Evolutionary conservation across 1,140 invertebrate species (phyloP), one percentile per base, ranked within the genome.

Genomic region (Ceratina japonica): DNA sequence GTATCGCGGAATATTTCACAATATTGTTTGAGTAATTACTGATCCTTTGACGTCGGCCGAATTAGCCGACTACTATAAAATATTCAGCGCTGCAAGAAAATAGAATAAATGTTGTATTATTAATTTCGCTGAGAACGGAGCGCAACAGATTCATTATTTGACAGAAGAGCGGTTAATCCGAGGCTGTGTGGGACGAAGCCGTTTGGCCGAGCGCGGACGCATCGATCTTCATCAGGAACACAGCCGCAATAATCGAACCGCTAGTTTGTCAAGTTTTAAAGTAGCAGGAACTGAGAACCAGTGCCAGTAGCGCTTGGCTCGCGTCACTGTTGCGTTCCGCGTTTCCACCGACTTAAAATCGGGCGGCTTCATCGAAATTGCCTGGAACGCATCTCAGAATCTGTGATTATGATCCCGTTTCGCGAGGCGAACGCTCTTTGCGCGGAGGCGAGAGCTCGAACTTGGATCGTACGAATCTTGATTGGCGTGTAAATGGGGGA

Each of bases 221-320:
- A 73, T 79, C 76, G 70, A 65, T 73, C 76, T 73, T 73, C 69
- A 27, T 79, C 51, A 49, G 37, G 49, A 65, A 49, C 61, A 65
- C 51, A 62, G 58, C 63, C 44, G 72, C 63, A 62, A 79, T 79
- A 79, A 75, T 79, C 77, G 77, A 75, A 72, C 56, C 63, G 24
- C 44, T 44, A 68, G 56, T 79, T 79, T 79, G 75, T 79, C 54
- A 79, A 75, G 63, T 79, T 79, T 65, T 63, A 51, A 68, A 66
- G 71, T 51, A 31, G 37, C 70, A 44, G 13, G 18, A 4, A 18
- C 44, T 27, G 54, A 68, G 58, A 63, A 68, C 70, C 75, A 54
- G 61, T 58, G 51, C 20, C 76, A 22, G 61, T 73, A 52, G 69
- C 76, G 73, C 69, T 79, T 73, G 76, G 70, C 76, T 59, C 51